Evolutionary conservation across 2,797 vertebrate species (phyloP).

Genomic region (Pipistrellus pipistrellus): DNA sequence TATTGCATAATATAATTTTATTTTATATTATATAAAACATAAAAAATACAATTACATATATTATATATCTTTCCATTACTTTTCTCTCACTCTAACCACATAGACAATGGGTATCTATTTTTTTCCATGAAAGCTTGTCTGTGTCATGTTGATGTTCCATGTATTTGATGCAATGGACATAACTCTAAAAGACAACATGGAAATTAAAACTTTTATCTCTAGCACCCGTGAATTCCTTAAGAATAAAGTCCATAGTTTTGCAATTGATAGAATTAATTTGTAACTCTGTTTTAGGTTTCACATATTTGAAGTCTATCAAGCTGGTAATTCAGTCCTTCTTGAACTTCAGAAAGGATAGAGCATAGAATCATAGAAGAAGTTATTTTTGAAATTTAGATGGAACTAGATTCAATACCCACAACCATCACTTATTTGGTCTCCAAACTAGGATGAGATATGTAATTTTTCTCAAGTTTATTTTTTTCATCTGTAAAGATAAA

Average conservation of each 20-base stretch:
- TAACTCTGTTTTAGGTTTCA: conserved; percentile 39
- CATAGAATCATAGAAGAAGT: conserved; percentile 33
- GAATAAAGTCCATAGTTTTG: conserved; percentile 24
- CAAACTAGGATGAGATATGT: conserved; percentile 27
- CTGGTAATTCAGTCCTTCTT: conserved; percentile 10
- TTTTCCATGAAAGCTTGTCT: background rate
- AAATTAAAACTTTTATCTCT: background rate
- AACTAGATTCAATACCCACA: conserved; percentile 23
- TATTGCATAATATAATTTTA: background rate
- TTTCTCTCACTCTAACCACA: background rate
- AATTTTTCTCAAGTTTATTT: conserved; percentile 33
- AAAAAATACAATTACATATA: background rate
- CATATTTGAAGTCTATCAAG: background rate
- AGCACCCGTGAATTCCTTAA: background rate
- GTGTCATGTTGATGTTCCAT: background rate
- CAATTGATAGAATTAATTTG: conserved; percentile 32
- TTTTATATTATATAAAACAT: background rate
- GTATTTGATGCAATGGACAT: background rate
- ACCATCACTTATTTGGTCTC: background rate
- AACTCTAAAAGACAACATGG: background rate
- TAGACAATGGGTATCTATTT: background rate
- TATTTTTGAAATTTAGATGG: conserved; percentile 49
- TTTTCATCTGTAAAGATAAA: conserved; percentile 50
- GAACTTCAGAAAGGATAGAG: conserved; percentile 33
- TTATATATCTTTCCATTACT: background rate